Evolutionary conservation across 2,113 vertebrate genomes (phyloP), one percentile per base, ranked within the genome.

Genomic region (Triplophysa rosa): DNA sequence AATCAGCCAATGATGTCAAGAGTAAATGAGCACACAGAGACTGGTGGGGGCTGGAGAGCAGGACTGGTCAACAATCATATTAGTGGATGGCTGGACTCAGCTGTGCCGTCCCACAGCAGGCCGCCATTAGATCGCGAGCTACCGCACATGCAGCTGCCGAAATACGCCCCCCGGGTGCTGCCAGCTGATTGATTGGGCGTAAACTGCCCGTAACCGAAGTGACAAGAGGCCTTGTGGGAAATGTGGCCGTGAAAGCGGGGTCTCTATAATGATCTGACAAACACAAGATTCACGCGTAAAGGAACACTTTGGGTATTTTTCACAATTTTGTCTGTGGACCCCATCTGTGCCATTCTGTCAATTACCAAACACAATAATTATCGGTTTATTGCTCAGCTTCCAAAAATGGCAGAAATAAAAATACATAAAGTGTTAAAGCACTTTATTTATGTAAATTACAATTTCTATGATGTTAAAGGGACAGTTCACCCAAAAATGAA

Each of bases 181-280:
- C 17, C 37, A n/a, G 79, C 83, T 86, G 88, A 91, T 87, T 91
- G 90, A 90, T 89, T 88, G 86, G 85, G 84, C 83, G 73, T 85
- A 88, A 92, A 90, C 83, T 77, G 84, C 87, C 89, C 84, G 83
- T 78, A 84, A 88, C 85, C 77, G 84, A 92, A 85, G 87, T 88
- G 90, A 88, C 86, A 90, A 85, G 82, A 84, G 80, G 80, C 82
- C 85, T 87, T 82, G 56, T 16, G 87, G 86, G 83, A 81, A 42
- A 78, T 82, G 62, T 61, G 67, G 82, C 19, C 24, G 13, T 58
- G 59, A 82, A 54, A 47, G 42, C 42, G 23, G 78, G 33, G 37
- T 84, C 81, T 88, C 81, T 61, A 73, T 78, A 69, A 54, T 9
- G 78, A 74, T n/a, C 67, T 84, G 64, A 80, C 59, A 84, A 63